Conservation (phyloP, 2,888 invertebrate genomes). For the Pandemis corylana region DNA sequence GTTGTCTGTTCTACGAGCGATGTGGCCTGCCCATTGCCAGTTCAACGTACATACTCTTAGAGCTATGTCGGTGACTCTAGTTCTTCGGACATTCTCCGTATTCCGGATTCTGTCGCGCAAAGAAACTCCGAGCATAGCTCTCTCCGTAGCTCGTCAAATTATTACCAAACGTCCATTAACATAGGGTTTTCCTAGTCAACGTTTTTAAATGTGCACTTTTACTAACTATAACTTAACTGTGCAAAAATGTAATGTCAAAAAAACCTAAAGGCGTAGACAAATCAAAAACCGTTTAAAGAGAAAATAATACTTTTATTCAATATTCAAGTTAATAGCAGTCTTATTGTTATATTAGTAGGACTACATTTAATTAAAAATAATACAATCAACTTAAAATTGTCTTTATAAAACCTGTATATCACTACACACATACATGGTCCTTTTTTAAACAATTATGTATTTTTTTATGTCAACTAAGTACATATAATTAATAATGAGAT, state of each 20-base stretch:
- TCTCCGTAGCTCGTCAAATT: not conserved
- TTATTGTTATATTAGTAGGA: constrained; percentile 67
- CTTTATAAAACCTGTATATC: constrained; percentile 23
- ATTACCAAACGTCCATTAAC: not conserved
- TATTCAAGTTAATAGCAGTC: constrained; percentile 66
- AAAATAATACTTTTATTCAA: constrained; percentile 75
- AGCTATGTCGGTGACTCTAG: too few relatives aligned
- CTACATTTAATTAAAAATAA: constrained; percentile 37
- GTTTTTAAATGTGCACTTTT: not conserved
- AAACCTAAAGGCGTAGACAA: constrained; percentile 57
- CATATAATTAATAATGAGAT: constrained; percentile 20
- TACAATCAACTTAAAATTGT: constrained; percentile 34
- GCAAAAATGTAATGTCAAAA: not conserved
- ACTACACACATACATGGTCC: constrained; percentile 4
- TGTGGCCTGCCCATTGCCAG: too few relatives aligned
- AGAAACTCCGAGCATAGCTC: too few relatives aligned
- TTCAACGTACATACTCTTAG: too few relatives aligned
- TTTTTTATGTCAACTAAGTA: not conserved
- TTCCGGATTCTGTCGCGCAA: too few relatives aligned
- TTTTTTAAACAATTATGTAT: not conserved
- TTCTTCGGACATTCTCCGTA: too few relatives aligned
- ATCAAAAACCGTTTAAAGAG: constrained; percentile 65
- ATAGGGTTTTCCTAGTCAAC: not conserved
- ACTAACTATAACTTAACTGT: not conserved
- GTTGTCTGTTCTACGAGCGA: too few relatives aligned